Evolutionary conservation across 2,113 vertebrate genomes (phyloP).

Genomic region (Tylochromis polylepis): DNA sequence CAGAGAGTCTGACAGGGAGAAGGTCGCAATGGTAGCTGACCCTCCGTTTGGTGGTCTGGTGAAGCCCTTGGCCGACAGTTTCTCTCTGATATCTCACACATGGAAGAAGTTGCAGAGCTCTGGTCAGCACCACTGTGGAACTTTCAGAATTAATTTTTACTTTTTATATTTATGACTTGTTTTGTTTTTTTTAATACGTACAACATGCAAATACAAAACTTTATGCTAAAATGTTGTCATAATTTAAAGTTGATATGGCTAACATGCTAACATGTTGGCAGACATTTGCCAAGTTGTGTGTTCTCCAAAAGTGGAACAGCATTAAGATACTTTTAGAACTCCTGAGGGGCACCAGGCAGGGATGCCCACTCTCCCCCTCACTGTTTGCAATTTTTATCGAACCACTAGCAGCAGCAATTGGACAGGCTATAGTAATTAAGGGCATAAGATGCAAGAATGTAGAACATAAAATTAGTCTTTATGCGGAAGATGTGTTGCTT

Average conservation of each 20-base stretch:
- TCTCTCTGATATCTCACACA: conserved; percentile 78
- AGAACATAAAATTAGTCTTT: too few relatives aligned
- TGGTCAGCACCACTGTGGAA: conserved; percentile 57
- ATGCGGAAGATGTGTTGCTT: too few relatives aligned
- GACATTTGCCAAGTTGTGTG: too few relatives aligned
- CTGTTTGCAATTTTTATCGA: too few relatives aligned
- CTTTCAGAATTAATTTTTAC: neutral
- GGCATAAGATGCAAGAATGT: too few relatives aligned
- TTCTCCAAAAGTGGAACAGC: neutral
- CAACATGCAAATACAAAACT: neutral
- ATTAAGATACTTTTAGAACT: too few relatives aligned
- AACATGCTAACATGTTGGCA: neutral
- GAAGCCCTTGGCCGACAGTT: conserved; percentile 87
- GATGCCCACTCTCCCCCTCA: too few relatives aligned
- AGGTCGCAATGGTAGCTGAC: conserved; percentile 87
- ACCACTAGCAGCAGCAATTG: too few relatives aligned
- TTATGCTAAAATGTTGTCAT: neutral
- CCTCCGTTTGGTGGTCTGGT: conserved; percentile 95
- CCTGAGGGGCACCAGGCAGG: too few relatives aligned
- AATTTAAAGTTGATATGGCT: neutral
- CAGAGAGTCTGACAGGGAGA: conserved; percentile 65
- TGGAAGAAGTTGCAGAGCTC: conserved; percentile 72
- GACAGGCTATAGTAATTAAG: too few relatives aligned
- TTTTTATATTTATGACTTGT: neutral
- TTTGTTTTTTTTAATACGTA: rapidly evolving